Base-by-base conservation (phyloP, 2,888 invertebrate species). In the Onthophagus sagittarius region DNA sequence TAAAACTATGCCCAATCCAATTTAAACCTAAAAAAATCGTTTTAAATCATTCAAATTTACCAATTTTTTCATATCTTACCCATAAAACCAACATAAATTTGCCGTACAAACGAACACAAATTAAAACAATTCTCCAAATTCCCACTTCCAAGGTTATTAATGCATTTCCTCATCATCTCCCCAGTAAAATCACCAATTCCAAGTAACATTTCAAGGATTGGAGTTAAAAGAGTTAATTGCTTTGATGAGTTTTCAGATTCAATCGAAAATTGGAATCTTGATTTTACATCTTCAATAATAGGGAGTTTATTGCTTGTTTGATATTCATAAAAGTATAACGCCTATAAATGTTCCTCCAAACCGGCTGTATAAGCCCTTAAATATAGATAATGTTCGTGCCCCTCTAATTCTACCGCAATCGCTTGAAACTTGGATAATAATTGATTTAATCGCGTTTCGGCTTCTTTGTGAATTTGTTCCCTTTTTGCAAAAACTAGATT, bases 131-230 rank as follows among this genome's bases (percentile, higher is more conserved):
- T 90, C 1, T 89, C 88, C 11, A 91, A 89, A 77, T 95, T 92
- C 0, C 95, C 95, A 75, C 89, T 89, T 0, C 93, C 91, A 73
- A 96, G 88, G 79, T 92, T 92, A 82, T 93, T 94, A 5, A 97
- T 94, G 72, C 95, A 94, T 78, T 92, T 90, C 70, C 97, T 88
- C 97, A 97, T 97, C 64, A 97, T 83, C 84, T 97, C 97, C 0
- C 97, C 97, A 0, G 95, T 95, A 32, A 96, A 87, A 85, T 97
- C 97, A 0, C 93, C 93, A 53, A 97, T 84, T 0, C 97, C 97
- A 63, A 97, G 85, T 81, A 97, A 86, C 78, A 87, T 92, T 76
- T 92, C 91, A 53, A 81, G 81, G 0, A 87, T 86, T n/a, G 86
- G 85, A 71, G 88, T 80, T 14, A 85, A 77, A 23, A 87, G 75